phyloP scores from a whole-genome alignment of 2,113 vertebrate genomes.

The Esox niger region DNA sequence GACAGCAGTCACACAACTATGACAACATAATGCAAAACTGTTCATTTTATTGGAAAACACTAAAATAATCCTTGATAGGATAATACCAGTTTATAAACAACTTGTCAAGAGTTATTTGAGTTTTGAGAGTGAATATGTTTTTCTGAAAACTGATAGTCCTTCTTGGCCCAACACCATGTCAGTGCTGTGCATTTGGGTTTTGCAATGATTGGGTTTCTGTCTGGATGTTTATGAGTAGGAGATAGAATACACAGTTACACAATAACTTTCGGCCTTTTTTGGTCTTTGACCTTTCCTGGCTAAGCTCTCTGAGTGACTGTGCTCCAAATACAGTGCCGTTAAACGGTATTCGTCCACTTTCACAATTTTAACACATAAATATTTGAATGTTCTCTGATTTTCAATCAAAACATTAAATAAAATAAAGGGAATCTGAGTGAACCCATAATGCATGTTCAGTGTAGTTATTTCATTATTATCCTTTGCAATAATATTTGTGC shows the following conservation, averaged over 20 bases:
- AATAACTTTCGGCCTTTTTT: conserved; percentile 36
- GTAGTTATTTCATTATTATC: too few relatives aligned
- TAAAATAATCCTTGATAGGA: conserved; percentile 55
- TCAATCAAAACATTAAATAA: too few relatives aligned
- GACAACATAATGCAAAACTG: conserved; percentile 34
- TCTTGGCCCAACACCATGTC: conserved; percentile 50
- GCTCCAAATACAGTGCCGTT: conserved; percentile 19
- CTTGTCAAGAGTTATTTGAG: conserved; percentile 55
- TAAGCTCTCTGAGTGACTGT: conserved; percentile 43
- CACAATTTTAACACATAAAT: too few relatives aligned
- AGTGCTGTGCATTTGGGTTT: conserved; percentile 51
- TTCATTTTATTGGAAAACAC: conserved; percentile 48
- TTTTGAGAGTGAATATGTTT: conserved; percentile 14
- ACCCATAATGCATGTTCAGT: too few relatives aligned
- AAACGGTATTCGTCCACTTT: too few relatives aligned
- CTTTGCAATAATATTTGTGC: too few relatives aligned
- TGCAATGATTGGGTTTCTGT: conserved; percentile 36
- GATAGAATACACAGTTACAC: conserved; percentile 4
- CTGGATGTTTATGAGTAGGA: conserved; percentile 38
- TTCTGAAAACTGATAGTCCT: conserved; percentile 48
- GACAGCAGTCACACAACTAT: conserved; percentile 31
- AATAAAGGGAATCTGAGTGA: too few relatives aligned
- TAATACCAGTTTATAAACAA: conserved; percentile 55
- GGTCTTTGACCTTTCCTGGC: conserved; percentile 36
- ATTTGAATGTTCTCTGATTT: too few relatives aligned